Percentiles rank a stretch among this genome's conserved stretches.
Conservation (phyloP, 2,888 invertebrate genomes). For the Plutella xylostella region DNA sequence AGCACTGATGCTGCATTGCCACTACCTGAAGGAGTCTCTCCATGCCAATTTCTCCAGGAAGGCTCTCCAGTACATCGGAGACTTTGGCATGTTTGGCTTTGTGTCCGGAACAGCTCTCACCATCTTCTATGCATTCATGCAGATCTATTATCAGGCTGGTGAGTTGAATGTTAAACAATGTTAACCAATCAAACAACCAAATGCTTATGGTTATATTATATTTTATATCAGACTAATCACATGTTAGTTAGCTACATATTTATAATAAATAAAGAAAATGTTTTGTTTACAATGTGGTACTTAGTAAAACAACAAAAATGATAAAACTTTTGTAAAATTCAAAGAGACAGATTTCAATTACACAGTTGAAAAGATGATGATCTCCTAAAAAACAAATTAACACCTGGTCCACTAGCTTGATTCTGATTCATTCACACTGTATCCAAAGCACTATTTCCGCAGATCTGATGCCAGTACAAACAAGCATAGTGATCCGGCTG, state of each 20-base stretch:
- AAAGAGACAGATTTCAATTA: too few species aligned
- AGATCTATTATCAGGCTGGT: conserved; percentile 54
- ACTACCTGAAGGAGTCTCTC: conserved; percentile 50
- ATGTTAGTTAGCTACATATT: too few species aligned
- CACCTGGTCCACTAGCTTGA: not conserved
- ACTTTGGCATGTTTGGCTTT: conserved; percentile 58
- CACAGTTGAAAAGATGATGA: too few species aligned
- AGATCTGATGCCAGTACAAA: conserved; percentile 55
- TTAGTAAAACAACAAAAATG: too few species aligned
- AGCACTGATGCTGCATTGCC: conserved; percentile 49
- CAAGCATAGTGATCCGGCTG: conserved; percentile 55
- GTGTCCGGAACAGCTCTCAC: conserved; percentile 52
- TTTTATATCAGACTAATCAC: too few species aligned
- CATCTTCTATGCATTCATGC: conserved; percentile 54
- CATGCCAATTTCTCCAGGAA: conserved; percentile 62
- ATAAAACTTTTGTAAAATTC: too few species aligned
- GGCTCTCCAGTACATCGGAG: conserved; percentile 54
- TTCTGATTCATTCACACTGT: not conserved
- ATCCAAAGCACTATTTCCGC: conserved; percentile 21
- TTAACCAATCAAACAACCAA: too few species aligned
- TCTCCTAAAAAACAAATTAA: too few species aligned
- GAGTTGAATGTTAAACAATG: too few species aligned
- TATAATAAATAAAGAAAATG: too few species aligned
- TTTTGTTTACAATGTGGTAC: too few species aligned
- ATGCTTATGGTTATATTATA: too few species aligned